A percentile compares a stretch with the other conserved stretches of the same genome.
Evolutionary conservation across 2,797 vertebrate species (phyloP).

Genomic region (Poecilia velifera): DNA sequence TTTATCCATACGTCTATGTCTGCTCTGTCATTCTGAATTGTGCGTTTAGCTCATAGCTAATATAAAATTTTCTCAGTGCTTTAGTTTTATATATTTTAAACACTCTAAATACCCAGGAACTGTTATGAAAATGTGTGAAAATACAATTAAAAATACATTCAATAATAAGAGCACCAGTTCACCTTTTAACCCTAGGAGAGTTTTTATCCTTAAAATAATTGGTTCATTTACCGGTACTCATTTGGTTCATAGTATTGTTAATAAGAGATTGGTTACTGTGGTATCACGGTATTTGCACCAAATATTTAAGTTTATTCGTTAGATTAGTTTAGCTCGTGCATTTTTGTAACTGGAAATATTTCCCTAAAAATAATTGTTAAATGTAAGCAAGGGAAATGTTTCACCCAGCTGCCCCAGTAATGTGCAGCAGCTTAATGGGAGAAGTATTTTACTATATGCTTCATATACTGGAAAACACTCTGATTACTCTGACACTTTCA

Average conservation of each 20-base stretch:
- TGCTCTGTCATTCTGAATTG: not conserved
- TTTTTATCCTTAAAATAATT: not conserved
- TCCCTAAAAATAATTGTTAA: not conserved
- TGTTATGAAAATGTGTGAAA: not conserved
- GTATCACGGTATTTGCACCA: not conserved
- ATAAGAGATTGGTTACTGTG: no score
- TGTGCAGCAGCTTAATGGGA: not conserved
- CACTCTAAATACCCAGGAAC: not conserved
- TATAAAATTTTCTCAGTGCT: not conserved
- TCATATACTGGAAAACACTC: not conserved
- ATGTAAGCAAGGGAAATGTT: not conserved
- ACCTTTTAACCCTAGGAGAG: not conserved
- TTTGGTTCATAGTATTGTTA: not conserved
- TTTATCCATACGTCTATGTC: not conserved
- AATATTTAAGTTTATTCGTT: not conserved
- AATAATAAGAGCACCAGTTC: not conserved
- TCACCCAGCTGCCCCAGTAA: not conserved
- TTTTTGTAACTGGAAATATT: not conserved
- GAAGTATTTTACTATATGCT: not conserved
- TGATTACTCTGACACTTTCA: not conserved
- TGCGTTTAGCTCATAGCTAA: not conserved
- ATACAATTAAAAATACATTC: not conserved
- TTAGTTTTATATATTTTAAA: not conserved
- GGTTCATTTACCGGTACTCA: not conserved
- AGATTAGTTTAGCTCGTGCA: not conserved